Evolutionary conservation across 2,888 invertebrate species (phyloP).

Genomic region (Stegophylla sp.): DNA sequence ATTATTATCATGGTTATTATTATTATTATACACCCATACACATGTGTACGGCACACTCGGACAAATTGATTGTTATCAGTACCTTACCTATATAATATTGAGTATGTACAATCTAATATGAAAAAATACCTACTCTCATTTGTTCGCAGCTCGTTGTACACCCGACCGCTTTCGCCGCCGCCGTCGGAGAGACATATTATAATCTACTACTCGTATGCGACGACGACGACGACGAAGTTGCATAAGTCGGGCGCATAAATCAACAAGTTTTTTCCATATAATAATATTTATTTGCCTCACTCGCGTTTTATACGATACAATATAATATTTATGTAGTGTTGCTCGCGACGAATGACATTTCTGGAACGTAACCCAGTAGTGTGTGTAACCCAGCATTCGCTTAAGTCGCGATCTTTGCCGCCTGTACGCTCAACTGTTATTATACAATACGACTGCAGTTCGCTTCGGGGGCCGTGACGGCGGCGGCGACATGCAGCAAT

Average conservation of each 20-base stretch:
- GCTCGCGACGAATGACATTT: slow-evolving; percentile 21
- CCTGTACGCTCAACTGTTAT: no score
- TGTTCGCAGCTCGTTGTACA: slow-evolving; percentile 45
- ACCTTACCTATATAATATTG: not conserved
- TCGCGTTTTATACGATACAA: not conserved
- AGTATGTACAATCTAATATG: not conserved
- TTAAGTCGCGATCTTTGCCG: no score
- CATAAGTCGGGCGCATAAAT: slow-evolving; percentile 55
- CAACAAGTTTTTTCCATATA: slow-evolving; percentile 28
- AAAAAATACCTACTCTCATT: slow-evolving; percentile 25
- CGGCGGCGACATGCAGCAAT: no score
- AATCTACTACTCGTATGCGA: not conserved
- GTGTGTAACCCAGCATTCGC: not conserved
- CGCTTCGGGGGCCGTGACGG: no score
- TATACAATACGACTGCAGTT: no score
- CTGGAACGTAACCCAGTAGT: slow-evolving; percentile 51
- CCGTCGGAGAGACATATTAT: not conserved
- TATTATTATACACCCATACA: not conserved
- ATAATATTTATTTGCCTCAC: not conserved
- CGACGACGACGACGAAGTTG: not conserved
- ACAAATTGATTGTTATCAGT: slow-evolving; percentile 57
- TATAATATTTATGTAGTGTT: slow-evolving; percentile 15
- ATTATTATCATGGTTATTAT: slow-evolving; percentile 16
- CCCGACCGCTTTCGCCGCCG: slow-evolving; percentile 53
- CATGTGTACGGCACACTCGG: slow-evolving; percentile 27